Evolutionary conservation across 1,140 invertebrate genomes (phyloP), one percentile per base, ranked within the genome.

Genomic region (Wasmannia auropunctata): DNA sequence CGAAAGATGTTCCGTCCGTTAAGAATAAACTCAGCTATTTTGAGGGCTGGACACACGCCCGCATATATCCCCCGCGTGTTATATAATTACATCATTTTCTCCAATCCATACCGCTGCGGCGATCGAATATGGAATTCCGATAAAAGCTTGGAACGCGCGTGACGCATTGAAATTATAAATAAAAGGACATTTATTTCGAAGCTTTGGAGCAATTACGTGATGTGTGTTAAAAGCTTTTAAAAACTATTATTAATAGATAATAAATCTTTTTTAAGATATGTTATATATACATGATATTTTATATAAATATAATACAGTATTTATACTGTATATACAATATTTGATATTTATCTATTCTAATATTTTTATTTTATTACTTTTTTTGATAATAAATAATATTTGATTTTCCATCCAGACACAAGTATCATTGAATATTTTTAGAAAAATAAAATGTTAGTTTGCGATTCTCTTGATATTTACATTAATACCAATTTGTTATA

Each of bases 1-100:
- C 92, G 91, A 91, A 92, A 93, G 92, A 94, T 93, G 91, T 94
- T 94, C 87, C 87, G 85, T 88, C 70, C 87, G 93, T 92, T 92
- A 95, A 95, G 93, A 95, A 95, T 95, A 95, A 94, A 93, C 92
- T 85, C 85, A 87, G 91, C 92, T 95, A 95, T 95, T 95, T 95
- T 86, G 86, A 90, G 92, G 89, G 84, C 94, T 95, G 93, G 94
- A 95, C 92, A 92, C 93, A 92, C 92, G 95, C 94, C 93, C 94
- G 91, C 92, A 91, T 92, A 83, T 91, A 67, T 67, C 63, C 91
- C 91, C 88, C 87, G 87, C 83, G 43, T 79, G 91, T 94, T 95
- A 94, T 91, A 89, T 93, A 94, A 94, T 94, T 92, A 87, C 85
- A 85, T 90, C 87, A 93, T 93, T 94, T 94, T 91, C 91, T 91